A percentile compares a stretch with the other conserved stretches of the same genome.
phyloP scores from a whole-genome alignment of 2,113 vertebrate genomes.

The Anarhynchus alexandrinus region DNA sequence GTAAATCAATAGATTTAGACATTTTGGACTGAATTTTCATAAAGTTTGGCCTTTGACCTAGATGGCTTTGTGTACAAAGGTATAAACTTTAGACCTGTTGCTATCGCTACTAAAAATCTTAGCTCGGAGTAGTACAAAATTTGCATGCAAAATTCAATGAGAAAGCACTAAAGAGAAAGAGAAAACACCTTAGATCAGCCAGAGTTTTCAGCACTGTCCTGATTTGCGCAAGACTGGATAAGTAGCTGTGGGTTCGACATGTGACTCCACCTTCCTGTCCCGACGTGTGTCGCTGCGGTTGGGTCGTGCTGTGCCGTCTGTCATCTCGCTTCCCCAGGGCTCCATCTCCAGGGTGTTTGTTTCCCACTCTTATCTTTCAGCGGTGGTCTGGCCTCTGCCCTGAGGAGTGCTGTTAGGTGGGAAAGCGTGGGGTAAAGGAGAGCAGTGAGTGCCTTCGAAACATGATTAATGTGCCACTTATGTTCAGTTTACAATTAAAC shows the following conservation, averaged over 20 bases:
- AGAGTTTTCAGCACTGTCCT: background rate
- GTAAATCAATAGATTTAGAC: background rate
- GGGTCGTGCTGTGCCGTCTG: background rate
- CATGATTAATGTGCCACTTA: background rate
- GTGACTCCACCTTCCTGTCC: background rate
- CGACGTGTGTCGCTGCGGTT: fast-evolving
- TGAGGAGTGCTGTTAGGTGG: background rate
- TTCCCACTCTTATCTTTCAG: background rate
- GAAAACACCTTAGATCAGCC: background rate
- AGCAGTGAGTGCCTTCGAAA: background rate
- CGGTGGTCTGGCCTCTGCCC: background rate
- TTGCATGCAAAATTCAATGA: background rate
- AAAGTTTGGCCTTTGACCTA: background rate
- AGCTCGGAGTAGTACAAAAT: background rate
- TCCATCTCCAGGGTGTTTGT: background rate
- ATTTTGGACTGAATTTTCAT: background rate
- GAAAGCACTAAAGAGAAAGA: background rate
- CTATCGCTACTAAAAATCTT: background rate
- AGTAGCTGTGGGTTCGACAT: background rate
- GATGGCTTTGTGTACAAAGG: background rate
- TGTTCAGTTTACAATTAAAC: background rate
- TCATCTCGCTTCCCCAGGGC: background rate
- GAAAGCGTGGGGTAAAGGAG: background rate
- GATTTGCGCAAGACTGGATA: background rate
- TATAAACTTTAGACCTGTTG: background rate